Base-by-base conservation (phyloP, 23 tunicate genomes). In the Diplosoma virens region DNA sequence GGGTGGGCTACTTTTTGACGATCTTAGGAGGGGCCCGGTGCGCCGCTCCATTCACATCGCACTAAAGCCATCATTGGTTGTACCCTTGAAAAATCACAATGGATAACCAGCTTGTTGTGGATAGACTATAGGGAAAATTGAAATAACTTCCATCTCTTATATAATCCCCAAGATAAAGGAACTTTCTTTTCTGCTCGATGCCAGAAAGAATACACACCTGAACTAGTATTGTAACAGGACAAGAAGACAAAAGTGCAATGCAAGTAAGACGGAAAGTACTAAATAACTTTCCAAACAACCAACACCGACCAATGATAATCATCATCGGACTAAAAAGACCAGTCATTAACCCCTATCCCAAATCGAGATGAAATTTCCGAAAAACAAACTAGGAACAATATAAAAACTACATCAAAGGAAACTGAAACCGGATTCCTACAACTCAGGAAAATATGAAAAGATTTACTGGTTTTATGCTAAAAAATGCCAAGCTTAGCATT, bases 151-250 rank as follows among this genome's bases (percentile, higher is more conserved):
- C 78, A 47, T 61, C 61, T 72, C 27, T 3, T 50, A 29, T 47
- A 24, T 48, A 24, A 47, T 33, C 78, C 61, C 61, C 25, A 72
- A 50, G 78, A 48, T 6, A 25, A 16, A 72, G 33, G 60, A 47
- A 72, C 78, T 21, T 68, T 72, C 78, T 72, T 3, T 33, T 72
- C 78, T 22, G 35, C 35, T 11, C 21, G 78, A 47, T 48, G 78
- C 61, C 60, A 72, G 28, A 33, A 72, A 48, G 61, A 47, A 72
- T 72, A 48, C 61, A 47, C 18, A 6, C 78, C 78, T 2, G 78
- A 72, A 16, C 61, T 72, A 7, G 18, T 4, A 5, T 72, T 26
- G 48, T 72, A 3, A 9, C 78, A 25, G 28, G 5, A 47, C 11
- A 48, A 33, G 25, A 47, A 11, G 25, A 48, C 33, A 4, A 11